Percentiles rank a stretch among this genome's conserved stretches.
Conservation (phyloP, 1,140 invertebrate species). For the Musca vetustissima region DNA sequence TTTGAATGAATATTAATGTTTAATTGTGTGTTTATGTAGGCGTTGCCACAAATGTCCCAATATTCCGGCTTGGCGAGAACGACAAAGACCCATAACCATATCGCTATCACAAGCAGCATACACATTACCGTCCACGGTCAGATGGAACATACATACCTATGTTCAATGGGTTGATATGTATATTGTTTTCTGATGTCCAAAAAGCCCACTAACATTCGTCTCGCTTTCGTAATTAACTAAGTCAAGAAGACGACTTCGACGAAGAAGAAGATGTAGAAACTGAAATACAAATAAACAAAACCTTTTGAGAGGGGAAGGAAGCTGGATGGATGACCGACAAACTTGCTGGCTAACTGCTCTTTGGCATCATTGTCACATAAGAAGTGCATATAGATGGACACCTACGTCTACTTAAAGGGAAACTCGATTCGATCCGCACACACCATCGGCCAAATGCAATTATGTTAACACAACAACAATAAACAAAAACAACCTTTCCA, state of each 20-base stretch:
- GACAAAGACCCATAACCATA: background rate
- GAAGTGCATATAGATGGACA: background rate
- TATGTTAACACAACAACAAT: constrained; percentile 16
- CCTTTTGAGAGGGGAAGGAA: background rate
- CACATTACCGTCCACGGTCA: too few relatives aligned
- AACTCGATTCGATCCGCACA: too few relatives aligned
- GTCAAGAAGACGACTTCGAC: too few relatives aligned
- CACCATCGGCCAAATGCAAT: background rate
- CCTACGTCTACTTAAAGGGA: too few relatives aligned
- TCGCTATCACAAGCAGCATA: constrained; percentile 13
- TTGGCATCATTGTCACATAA: background rate
- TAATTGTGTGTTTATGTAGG: constrained; percentile 54
- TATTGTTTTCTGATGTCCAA: too few relatives aligned
- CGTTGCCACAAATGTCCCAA: constrained; percentile 33
- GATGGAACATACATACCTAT: too few relatives aligned
- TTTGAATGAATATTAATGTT: constrained; percentile 28
- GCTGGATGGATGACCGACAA: too few relatives aligned
- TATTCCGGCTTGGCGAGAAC: background rate
- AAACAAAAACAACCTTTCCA: background rate
- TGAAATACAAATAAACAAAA: constrained; percentile 1
- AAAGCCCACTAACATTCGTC: constrained; percentile 9
- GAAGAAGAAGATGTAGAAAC: background rate
- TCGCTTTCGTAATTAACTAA: constrained; percentile 18
- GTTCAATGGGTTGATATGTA: too few relatives aligned
- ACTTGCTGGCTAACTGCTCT: too few relatives aligned